Conservation (phyloP, 2,113 vertebrate species). For the Globicephala melas region DNA sequence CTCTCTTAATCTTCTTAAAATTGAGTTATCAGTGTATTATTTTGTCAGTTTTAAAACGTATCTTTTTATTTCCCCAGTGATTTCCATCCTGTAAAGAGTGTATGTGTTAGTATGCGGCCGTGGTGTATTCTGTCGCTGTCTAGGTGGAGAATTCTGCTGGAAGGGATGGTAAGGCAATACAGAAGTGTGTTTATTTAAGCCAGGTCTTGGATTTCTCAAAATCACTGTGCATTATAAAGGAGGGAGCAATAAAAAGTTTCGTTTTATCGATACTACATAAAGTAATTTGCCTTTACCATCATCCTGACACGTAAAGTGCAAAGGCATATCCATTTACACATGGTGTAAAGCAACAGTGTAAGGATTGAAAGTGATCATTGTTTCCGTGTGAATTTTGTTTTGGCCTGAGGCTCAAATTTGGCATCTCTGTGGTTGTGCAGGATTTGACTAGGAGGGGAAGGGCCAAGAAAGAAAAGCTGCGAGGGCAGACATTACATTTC, state of each 20-base stretch:
- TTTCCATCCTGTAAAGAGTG: not conserved
- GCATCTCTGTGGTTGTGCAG: not conserved
- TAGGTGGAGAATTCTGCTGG: not conserved
- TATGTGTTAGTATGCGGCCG: not conserved
- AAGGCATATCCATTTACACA: not conserved
- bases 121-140: not conserved
- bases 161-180: not conserved
- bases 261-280: not conserved
- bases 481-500: not conserved
- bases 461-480: not conserved
- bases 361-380: not conserved
- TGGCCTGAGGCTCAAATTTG: not conserved
- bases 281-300: not conserved
- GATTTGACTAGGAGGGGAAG: not conserved
- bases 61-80: not conserved
- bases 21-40: not conserved
- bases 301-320: not conserved
- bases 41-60: not conserved
- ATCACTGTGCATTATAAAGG: not conserved
- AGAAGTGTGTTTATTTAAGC: not conserved
- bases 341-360: not conserved
- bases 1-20: not conserved
- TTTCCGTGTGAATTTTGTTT: constrained; percentile 28
- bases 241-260: not conserved
- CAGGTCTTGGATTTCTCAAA: constrained; percentile 25